These are phyloP conservation scores for Bombus balteatus DNA, from an alignment of 1,140 invertebrate species.

Conservation along the genomic window DNA sequence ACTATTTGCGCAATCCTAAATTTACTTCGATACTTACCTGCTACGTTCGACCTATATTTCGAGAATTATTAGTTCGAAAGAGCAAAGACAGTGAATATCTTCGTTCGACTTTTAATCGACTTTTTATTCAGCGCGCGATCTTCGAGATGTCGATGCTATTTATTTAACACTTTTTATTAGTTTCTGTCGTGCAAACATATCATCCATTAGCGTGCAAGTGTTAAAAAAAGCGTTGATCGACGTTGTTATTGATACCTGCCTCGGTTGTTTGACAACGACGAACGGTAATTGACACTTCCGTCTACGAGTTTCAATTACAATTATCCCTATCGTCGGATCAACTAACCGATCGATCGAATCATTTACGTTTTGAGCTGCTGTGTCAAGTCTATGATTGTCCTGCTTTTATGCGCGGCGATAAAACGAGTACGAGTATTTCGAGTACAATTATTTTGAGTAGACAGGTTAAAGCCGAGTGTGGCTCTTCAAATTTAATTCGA, in stretches of 20 bases:
- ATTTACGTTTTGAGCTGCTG: not conserved
- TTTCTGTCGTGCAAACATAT: not conserved
- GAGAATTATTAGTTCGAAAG: no score
- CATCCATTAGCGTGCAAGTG: not conserved
- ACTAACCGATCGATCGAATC: not conserved
- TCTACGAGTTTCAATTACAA: not conserved
- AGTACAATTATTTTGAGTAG: no score
- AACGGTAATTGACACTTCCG: constrained; percentile 12
- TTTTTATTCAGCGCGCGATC: not conserved
- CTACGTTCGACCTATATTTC: no score
- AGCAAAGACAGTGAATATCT: no score
- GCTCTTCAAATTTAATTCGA: no score
- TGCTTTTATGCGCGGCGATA: not conserved
- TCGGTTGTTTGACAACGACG: not conserved
- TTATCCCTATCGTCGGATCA: not conserved
- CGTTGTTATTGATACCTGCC: not conserved
- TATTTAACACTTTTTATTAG: not conserved
- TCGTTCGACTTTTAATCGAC: not conserved
- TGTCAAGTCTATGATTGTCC: not conserved
- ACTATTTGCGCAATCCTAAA: no score
- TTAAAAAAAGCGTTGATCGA: not conserved
- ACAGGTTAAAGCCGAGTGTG: no score
- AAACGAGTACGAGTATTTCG: no score
- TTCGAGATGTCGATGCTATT: not conserved
- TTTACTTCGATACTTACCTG: no score